Percentiles rank a stretch among this genome's conserved stretches.
Evolutionary conservation across 2,113 vertebrate genomes (phyloP).

Genomic region (Microtus pennsylvanicus): DNA sequence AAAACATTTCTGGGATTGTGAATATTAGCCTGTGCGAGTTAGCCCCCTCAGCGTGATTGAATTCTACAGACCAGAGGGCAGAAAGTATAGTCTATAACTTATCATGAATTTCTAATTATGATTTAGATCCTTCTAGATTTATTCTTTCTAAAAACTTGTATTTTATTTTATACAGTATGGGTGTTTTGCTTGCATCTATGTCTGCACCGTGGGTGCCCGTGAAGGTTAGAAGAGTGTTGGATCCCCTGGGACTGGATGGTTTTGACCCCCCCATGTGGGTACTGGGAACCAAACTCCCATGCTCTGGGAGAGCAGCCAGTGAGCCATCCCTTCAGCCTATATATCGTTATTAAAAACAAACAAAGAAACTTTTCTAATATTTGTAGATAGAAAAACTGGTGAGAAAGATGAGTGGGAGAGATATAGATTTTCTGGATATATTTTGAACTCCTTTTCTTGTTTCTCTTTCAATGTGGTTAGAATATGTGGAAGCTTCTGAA

Average conservation of each 20-base stretch:
- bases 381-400: not conserved
- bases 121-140: not conserved
- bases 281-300: not conserved
- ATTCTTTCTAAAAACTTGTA: not conserved
- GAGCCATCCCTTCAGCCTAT: not conserved
- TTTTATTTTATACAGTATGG: not conserved
- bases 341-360: not conserved
- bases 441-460: not conserved
- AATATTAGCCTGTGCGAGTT: not conserved
- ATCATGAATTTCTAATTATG: not conserved
- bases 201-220: not conserved
- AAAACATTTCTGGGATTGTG: not conserved
- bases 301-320: not conserved
- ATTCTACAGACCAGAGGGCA: not conserved
- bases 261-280: not conserved
- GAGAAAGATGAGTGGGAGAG: not conserved
- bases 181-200: not conserved
- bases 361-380: not conserved
- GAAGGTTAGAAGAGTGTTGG: not conserved
- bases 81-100: not conserved
- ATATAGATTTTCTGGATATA: not conserved
- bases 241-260: not conserved
- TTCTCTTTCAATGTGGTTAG: not conserved
- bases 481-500: not conserved
- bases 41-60: not conserved